These are phyloP conservation scores for Maniola hyperantus DNA, from an alignment of 2,888 invertebrate genomes.

Conservation along the genomic window DNA sequence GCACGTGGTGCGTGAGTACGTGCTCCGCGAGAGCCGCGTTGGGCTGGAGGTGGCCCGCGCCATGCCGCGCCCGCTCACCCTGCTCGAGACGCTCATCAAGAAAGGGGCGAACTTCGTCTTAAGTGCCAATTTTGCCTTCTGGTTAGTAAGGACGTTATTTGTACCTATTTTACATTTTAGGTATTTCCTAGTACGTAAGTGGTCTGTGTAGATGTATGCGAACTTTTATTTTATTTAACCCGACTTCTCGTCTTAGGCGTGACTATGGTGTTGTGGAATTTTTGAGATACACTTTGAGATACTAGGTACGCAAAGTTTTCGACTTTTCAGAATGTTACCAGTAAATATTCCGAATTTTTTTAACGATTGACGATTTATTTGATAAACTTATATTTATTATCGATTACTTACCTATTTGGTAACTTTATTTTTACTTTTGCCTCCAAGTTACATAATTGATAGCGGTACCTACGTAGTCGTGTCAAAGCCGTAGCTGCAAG, in stretches of 20 bases:
- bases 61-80: constrained; percentile 43
- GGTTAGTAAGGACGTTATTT: constrained; percentile 81
- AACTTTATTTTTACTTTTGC: too few relatives aligned
- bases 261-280: not conserved
- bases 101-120: constrained; percentile 72
- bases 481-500: not conserved
- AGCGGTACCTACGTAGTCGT: not conserved
- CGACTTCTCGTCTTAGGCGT: constrained; percentile 11
- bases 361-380: not conserved
- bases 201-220: constrained; percentile 70
- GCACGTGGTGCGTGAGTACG: constrained; percentile 22
- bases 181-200: constrained; percentile 79
- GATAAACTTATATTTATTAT: not conserved
- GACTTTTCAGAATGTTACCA: constrained; percentile 2
- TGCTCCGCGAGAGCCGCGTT: constrained; percentile 36
- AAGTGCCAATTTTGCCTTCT: constrained; percentile 84
- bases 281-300: constrained; percentile 3
- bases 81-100: constrained; percentile 58
- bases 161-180: constrained; percentile 79
- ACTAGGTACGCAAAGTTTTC: not conserved
- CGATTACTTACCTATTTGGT: not conserved
- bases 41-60: constrained; percentile 34
- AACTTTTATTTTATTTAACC: constrained; percentile 44
- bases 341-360: constrained; percentile 1
- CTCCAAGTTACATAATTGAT: too few relatives aligned